Percentiles rank a stretch among this genome's conserved stretches.
Conservation (phyloP, 2,113 vertebrate species). For the Circaetus gallicus region DNA sequence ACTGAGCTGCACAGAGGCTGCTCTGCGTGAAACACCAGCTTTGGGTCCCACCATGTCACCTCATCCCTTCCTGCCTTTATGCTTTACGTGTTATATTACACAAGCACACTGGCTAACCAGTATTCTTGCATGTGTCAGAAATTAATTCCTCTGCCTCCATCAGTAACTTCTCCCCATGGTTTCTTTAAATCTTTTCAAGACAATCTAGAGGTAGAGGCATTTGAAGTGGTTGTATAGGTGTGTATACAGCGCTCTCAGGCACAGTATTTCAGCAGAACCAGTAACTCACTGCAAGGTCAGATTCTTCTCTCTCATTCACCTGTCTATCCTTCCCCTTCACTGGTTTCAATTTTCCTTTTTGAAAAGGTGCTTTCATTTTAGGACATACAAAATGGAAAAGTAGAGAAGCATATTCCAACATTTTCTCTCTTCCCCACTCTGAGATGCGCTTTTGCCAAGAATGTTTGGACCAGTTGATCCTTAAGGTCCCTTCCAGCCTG, state of each 20-base stretch:
- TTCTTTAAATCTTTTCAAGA: not conserved
- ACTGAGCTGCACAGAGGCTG: not conserved
- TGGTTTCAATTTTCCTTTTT: not conserved
- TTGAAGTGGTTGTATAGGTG: not conserved
- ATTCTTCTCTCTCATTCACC: not conserved
- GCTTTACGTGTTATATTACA: not conserved
- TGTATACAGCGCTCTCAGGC: no score
- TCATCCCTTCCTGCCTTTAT: not conserved
- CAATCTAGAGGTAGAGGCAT: not conserved
- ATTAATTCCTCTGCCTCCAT: not conserved
- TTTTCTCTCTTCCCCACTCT: not conserved
- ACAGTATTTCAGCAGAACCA: not conserved
- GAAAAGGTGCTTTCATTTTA: not conserved
- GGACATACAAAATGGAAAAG: not conserved
- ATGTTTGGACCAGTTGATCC: not conserved
- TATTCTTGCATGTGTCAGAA: not conserved
- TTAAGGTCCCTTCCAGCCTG: not conserved
- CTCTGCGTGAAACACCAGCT: accelerated
- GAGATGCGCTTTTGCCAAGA: not conserved
- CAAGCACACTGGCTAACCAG: not conserved
- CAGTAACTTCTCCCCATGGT: not conserved
- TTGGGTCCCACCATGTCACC: not conserved
- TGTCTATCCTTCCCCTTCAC: not conserved
- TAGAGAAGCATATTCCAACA: not conserved
- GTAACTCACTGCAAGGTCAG: not conserved